These are phyloP conservation scores for Notocelia uddmanniana DNA, from an alignment of 2,888 invertebrate genomes.

Conservation along the genomic window DNA sequence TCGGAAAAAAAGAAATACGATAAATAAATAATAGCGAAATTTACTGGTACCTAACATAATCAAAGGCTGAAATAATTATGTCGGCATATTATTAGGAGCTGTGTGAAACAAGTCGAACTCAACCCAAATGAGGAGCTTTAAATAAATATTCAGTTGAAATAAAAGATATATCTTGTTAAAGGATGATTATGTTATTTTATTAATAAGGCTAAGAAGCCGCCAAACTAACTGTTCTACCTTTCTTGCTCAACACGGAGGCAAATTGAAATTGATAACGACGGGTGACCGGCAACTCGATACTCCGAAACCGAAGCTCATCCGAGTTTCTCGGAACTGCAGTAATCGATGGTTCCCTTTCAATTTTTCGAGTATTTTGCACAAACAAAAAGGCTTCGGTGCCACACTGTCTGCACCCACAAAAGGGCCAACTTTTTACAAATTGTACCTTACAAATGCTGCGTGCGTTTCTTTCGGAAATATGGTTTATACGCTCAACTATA, in stretches of 20 bases:
- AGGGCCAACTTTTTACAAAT: slow-evolving; percentile 73
- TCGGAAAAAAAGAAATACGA: too few relatives aligned
- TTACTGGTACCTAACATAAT: too few relatives aligned
- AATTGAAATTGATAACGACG: slow-evolving; percentile 43
- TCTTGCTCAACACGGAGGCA: slow-evolving; percentile 30
- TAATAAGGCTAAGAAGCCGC: slow-evolving; percentile 30
- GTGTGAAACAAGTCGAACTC: background rate
- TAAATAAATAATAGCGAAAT: too few relatives aligned
- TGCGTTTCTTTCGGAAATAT: slow-evolving; percentile 55
- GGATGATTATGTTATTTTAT: slow-evolving; percentile 9
- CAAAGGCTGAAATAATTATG: background rate
- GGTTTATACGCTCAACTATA: slow-evolving; percentile 57
- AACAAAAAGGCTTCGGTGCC: slow-evolving; percentile 81
- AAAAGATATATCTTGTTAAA: background rate
- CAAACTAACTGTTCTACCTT: slow-evolving; percentile 38
- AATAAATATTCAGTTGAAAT: background rate
- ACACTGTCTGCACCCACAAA: slow-evolving; percentile 82
- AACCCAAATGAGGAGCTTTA: background rate
- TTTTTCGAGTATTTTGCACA: slow-evolving; percentile 68
- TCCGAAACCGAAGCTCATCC: slow-evolving; percentile 53
- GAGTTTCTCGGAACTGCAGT: slow-evolving; percentile 70
- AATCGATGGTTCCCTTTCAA: slow-evolving; percentile 66
- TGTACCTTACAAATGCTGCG: slow-evolving; percentile 78
- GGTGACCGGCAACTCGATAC: slow-evolving; percentile 34
- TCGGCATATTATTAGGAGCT: background rate